Base-by-base conservation (phyloP, 2,797 vertebrate species). In the Gorsachius magnificus region DNA sequence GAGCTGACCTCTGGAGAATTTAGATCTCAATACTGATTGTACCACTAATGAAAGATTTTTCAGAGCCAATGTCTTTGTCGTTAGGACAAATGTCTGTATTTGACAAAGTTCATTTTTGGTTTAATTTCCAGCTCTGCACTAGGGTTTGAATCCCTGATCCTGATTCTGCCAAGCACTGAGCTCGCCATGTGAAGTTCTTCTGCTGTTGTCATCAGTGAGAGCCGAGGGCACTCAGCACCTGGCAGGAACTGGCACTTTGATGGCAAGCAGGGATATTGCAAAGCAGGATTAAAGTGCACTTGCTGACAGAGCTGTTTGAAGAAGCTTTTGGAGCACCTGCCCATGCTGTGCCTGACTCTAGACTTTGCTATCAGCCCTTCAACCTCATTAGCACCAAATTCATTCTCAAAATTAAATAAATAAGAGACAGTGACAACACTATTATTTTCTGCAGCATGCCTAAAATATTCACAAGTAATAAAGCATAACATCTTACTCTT, bases 221-320 rank as follows among this genome's bases (percentile, higher is more conserved):
- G 90, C 82, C 13, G 35, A 95, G 89, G 93, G 96, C 95, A 81
- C 76, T 95, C 65, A 43, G 72, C 89, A 96, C 96, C 95, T 97
- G 92, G 95, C 92, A 96, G 93, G 89, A 95, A 63, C 61, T 92
- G 92, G 96, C 90, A 89, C 81, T 93, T 96, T 96, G 93, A 93
- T 91, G 93, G 96, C 93, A 68, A 88, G 93, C 83, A 89, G 80
- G 56, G 90, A 80, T 94, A 84, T 96, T 88, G 68, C 80, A 94
- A 75, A 92, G 77, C 41, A 91, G 83, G 94, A 97, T 94, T 89
- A 96, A 96, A 94, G 89, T 91, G 93, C 87, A 91, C 87, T 96
- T 72, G 93, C 71, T 95, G 87, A 91, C 71, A 87, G 94, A 94
- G 64, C 76, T 87, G 53, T 94, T 94, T 96, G 87, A 94, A 95